These are phyloP conservation scores for Cephus runcator DNA, from an alignment of 2,888 invertebrate genomes.

Conservation along the genomic window DNA sequence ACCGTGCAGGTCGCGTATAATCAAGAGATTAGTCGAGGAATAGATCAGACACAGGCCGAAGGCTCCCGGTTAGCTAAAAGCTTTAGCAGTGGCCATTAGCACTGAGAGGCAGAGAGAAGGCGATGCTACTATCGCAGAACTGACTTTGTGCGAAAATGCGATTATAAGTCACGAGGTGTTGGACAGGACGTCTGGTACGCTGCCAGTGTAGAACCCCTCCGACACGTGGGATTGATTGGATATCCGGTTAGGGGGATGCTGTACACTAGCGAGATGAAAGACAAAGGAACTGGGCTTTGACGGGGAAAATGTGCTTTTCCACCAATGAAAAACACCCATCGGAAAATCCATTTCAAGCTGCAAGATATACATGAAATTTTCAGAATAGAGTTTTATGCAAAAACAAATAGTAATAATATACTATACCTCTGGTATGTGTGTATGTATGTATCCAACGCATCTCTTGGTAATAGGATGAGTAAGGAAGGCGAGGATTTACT, in stretches of 20 bases:
- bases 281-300: constrained; percentile 41
- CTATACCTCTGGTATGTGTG: background rate
- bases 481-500: background rate
- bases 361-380: background rate
- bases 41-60: constrained; percentile 56
- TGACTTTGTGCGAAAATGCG: constrained; percentile 61
- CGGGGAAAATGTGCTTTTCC: constrained; percentile 1
- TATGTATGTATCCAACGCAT: background rate
- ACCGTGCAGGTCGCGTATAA: constrained; percentile 60
- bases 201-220: constrained; percentile 14
- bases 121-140: constrained; percentile 36
- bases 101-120: background rate
- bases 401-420: background rate
- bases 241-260: constrained; percentile 25
- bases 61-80: constrained; percentile 63
- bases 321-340: background rate
- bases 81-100: constrained; percentile 63
- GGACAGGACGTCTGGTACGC: constrained; percentile 26
- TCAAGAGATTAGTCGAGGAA: constrained; percentile 64
- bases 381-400: background rate
- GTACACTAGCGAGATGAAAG: constrained; percentile 48
- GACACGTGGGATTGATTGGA: constrained; percentile 59
- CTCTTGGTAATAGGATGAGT: background rate
- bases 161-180: constrained; percentile 65
- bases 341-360: no score